phyloP scores from a whole-genome alignment of 2,797 vertebrate genomes.

The Protonibea diacanthus region DNA sequence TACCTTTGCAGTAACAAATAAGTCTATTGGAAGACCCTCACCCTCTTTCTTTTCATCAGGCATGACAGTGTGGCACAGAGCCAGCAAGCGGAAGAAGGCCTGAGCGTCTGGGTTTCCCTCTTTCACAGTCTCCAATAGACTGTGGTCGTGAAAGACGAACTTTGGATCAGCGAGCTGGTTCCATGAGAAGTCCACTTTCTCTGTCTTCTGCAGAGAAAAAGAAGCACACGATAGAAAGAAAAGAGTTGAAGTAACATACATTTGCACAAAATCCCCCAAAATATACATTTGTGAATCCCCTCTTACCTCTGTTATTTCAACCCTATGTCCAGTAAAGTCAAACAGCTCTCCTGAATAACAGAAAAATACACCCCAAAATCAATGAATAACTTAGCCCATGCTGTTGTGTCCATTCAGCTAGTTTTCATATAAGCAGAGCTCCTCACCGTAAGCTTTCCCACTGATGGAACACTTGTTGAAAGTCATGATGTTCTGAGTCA shows the following conservation, averaged over 20 bases:
- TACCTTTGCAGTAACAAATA: not conserved
- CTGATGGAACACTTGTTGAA: conserved; percentile 95
- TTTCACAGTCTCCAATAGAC: conserved; percentile 88
- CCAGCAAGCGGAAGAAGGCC: conserved; percentile 91
- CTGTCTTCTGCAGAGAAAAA: conserved; percentile 84
- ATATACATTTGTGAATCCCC: not conserved
- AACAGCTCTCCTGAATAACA: conserved; percentile 85
- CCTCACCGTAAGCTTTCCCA: conserved; percentile 89
- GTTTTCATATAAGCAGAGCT: not conserved
- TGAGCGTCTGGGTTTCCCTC: conserved; percentile 76
- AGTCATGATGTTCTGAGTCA: conserved; percentile 97
- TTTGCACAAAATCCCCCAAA: not conserved
- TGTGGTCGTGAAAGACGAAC: conserved; percentile 91
- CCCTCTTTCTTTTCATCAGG: conserved; percentile 92
- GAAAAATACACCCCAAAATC: not conserved
- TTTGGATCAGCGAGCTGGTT: conserved; percentile 91
- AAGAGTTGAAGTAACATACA: not conserved
- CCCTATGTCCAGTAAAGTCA: conserved; percentile 81
- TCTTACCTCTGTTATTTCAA: conserved; percentile 89
- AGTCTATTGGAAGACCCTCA: conserved; percentile 56
- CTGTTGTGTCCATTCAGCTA: fast-evolving
- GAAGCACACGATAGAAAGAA: not conserved
- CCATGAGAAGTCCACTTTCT: conserved; percentile 91
- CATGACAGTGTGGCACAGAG: conserved; percentile 96
- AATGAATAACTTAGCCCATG: fast-evolving